Evolutionary conservation across 2,888 invertebrate species (phyloP), one percentile per base, ranked within the genome.

Genomic region (Conops quadrifasciatus): DNA sequence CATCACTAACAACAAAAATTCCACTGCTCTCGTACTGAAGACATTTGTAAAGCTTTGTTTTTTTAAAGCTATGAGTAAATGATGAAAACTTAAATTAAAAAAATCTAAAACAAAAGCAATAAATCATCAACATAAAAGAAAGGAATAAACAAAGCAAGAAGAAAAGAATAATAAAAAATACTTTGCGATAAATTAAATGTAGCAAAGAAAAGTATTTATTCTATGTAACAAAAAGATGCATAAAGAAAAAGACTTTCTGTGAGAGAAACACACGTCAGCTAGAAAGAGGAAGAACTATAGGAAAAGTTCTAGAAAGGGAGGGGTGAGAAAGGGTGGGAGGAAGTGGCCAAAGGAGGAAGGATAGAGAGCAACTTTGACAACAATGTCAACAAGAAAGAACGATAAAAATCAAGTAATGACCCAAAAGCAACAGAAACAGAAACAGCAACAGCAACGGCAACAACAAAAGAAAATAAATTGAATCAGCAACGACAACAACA

Each of bases 401-500:
- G 2, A 62, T 21, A 56, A 26, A 56, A 56, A 7, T 16, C 11
- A 56, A 56, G 9, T 36, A 36, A 36, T 36, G 9, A 36, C 56
- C 9, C 36, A 36, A 9, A 36, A 9, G 9, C 4, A 36, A 36
- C 36, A 36, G 36, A 51, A 51, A 51, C 36, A 36, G 36, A 36
- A 36, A 9, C 5, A 36, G 36, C 36, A 24, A 56, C 24, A 56
- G 26, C 16, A 56, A 9, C 56, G 15, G 2, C 21, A 51, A 53
- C 19, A 13, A 21, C 13, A 53, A 36, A n/a, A 9, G 51, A 51
- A 51, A 51, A 36, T 36, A 36, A 36, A 36, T 7, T 36, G 36
- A 36, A 36, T 36, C 36, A 36, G n/a, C 56, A 56, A 56, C 21
- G 15, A 56, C 56, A 56, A 56, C 56, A 56, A 56, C 56, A 56